Base-by-base conservation (phyloP, 2,797 vertebrate species). In the Pantherophis alleghaniensis region DNA sequence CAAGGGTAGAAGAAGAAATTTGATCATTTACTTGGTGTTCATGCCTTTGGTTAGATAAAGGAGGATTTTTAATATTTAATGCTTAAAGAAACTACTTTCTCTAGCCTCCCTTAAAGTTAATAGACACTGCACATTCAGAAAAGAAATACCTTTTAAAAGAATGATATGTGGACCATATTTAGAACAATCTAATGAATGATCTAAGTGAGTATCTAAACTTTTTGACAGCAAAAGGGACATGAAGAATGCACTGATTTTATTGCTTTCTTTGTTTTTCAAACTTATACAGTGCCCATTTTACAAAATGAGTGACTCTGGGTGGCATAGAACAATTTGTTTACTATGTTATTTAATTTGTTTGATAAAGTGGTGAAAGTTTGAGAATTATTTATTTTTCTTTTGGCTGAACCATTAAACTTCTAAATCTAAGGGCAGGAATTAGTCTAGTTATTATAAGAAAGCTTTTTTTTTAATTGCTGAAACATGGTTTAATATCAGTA, bases 11-110 rank as follows among this genome's bases (percentile, higher is more conserved):
- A 91, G 86, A 60, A 92, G 55, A 89, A 90, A 86, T 88, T 63
- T 90, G 47, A 56, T 87, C 0, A 0, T 1, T 0, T 22, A 87
- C 57, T 90, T 63, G 87, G 90, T 92, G 92, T 90, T 94, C 94
- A 92, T 91, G 95, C 87, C 87, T 63, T 56, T 0, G 0, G 74
- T 89, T 92, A 91, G 18, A 93, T 94, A 91, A 94, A 91, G 59
- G 53, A 69, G 60, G 53, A 57, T 16, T 89, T 51, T 94, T 93
- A 93, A 92, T 92, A 94, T 94, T 92, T 94, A 94, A 94, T 94
- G 74, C 79, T 86, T 79, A 90, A 86, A 57, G 91, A 90, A 60
- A 93, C 92, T 87, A 88, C 66, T 89, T 93, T 61, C 66, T 66
- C 11, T 83, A 10, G 24, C 57, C 61, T 32, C 57, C 63, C 55